Evolutionary conservation across 2,113 vertebrate species (phyloP).

Genomic region (Boleophthalmus pectinirostris): DNA sequence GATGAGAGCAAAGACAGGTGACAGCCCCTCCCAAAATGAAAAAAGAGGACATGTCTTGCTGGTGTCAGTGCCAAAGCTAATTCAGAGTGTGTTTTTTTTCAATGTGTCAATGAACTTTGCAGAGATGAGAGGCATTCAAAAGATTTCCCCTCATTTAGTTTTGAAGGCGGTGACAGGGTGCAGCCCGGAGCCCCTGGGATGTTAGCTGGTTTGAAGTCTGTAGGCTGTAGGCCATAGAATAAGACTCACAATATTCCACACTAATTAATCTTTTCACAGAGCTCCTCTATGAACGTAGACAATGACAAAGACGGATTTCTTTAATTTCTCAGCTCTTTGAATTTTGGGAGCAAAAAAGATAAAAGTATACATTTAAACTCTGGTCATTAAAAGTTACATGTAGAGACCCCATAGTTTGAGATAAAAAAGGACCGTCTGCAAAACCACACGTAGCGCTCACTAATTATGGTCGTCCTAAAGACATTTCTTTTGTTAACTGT

Average conservation of each 20-base stretch:
- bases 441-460: neutral
- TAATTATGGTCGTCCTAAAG: neutral
- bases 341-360: neutral
- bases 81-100: neutral
- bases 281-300: slow-evolving; percentile 1
- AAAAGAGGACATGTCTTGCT: slow-evolving; percentile 4
- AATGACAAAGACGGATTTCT: slow-evolving; percentile 3
- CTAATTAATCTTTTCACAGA: slow-evolving; percentile 1
- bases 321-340: neutral
- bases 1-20: slow-evolving; percentile 8
- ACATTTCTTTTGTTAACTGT: neutral
- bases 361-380: slow-evolving; percentile 2
- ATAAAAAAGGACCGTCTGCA: neutral
- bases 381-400: slow-evolving; percentile 9
- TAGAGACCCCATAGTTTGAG: slow-evolving; percentile 4
- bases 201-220: neutral
- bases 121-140: slow-evolving; percentile 4
- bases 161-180: slow-evolving; percentile 4
- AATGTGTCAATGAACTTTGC: neutral
- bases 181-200: slow-evolving; percentile 1
- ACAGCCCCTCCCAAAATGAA: neutral
- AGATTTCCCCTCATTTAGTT: slow-evolving; percentile 12
- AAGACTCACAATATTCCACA: slow-evolving; percentile 1
- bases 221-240: slow-evolving; percentile 6
- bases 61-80: slow-evolving; percentile 7